Conservation (phyloP, 2,888 invertebrate genomes). For the Drepana falcataria region DNA sequence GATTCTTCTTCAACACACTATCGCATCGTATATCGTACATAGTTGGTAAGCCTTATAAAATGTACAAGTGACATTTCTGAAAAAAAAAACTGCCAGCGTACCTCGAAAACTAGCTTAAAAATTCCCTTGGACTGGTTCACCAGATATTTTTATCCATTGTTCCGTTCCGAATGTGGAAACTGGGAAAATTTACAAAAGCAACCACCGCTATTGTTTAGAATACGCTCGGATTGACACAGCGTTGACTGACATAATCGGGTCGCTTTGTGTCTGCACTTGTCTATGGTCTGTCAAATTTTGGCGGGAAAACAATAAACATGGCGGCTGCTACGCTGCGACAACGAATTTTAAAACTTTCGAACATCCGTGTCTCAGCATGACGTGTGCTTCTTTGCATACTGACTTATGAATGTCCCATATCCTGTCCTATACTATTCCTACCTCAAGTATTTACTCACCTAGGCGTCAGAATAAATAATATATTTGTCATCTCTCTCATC, state of each 20-base stretch:
- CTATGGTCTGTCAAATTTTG: conserved; percentile 25
- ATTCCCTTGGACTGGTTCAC: not conserved
- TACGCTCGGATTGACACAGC: conserved; percentile 10
- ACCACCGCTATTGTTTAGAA: conserved; percentile 15
- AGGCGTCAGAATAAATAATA: too few species aligned
- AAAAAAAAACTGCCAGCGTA: too few species aligned
- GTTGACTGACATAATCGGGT: conserved; percentile 32
- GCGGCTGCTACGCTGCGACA: not conserved
- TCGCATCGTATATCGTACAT: too few species aligned
- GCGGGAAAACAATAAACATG: conserved; percentile 13
- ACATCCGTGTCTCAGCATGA: not conserved
- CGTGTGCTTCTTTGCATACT: too few species aligned
- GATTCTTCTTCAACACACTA: too few species aligned
- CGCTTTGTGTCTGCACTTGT: conserved; percentile 12
- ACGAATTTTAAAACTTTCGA: not conserved
- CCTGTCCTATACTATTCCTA: not conserved
- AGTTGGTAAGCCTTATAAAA: too few species aligned
- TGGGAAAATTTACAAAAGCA: conserved; percentile 19
- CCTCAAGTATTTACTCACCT: too few species aligned
- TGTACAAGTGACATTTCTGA: too few species aligned
- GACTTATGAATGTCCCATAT: too few species aligned
- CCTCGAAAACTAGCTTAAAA: too few species aligned
- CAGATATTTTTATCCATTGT: not conserved
- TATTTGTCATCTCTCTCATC: too few species aligned
- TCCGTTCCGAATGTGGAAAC: not conserved